Evolutionary conservation across 2,797 vertebrate species (phyloP), one percentile per base, ranked within the genome.

Genomic region (Sebastes cheni): DNA sequence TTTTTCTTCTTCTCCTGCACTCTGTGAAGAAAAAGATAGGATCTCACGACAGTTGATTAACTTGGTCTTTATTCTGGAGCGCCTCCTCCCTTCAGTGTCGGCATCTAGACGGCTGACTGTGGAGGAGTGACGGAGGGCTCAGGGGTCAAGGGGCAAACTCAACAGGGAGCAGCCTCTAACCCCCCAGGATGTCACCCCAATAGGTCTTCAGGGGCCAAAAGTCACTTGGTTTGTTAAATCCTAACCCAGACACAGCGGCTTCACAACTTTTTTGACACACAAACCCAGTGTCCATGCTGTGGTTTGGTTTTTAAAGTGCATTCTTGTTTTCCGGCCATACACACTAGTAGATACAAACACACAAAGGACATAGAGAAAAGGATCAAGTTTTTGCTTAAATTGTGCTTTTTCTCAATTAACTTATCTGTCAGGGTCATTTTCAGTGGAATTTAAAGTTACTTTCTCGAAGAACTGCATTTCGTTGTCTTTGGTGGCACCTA

Each of bases 111-210:
- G 82, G 76, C 88, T 80, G 88, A 82, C 88, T 91, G 78, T 5
- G 39, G 81, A 39, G 83, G 77, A 88, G 83, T 93, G 92, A 94
- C 86, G 85, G 91, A 94, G 86, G 81, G 91, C 89, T 85, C 73
- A 82, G 70, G 86, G 93, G 93, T 93, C 85, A 88, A 77, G 86
- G 93, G 92, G 88, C 93, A 87, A 88, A 84, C 92, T 92, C 90
- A 87, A 87, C 87, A 91, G 92, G 89, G 89, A 85, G 91, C 87
- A 76, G 81, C 72, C 86, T 67, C 75, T 68, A 73, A 87, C 72
- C 83, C 85, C 89, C 76, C 76, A 61, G 89, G 89, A 89, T 85
- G 88, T 86, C 83, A 72, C 55, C 84, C 80, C 79, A 65, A 75
- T 56, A 75, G 71, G 85, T 32, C 79, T 85, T 13, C 70, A 71